phyloP scores from a whole-genome alignment of 2,113 vertebrate species.

The Antigone vipio region DNA sequence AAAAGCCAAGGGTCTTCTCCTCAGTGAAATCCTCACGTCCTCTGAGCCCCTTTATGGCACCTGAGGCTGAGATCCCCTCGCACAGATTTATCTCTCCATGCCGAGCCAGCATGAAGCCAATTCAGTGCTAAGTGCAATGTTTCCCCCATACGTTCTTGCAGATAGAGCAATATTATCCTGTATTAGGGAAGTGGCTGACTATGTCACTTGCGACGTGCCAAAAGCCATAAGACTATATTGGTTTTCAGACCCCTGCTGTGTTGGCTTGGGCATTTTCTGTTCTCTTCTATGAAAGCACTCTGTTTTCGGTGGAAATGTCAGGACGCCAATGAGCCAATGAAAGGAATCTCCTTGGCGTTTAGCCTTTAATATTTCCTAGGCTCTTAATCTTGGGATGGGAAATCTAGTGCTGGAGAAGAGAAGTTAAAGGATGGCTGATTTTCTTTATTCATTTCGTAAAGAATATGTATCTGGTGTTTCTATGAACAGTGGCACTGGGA shows the following conservation, averaged over 20 bases:
- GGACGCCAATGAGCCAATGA: conserved; percentile 46
- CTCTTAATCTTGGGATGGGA: conserved; percentile 24
- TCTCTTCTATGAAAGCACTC: conserved; percentile 19
- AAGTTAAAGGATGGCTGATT: neutral
- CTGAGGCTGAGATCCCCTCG: neutral
- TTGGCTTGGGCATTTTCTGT: conserved; percentile 47
- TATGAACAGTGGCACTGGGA: neutral
- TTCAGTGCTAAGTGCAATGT: conserved; percentile 29
- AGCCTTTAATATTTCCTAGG: conserved; percentile 37
- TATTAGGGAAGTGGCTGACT: conserved; percentile 59
- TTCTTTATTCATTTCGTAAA: neutral
- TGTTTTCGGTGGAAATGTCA: conserved; percentile 12
- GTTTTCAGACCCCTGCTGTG: conserved; percentile 69
- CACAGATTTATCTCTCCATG: neutral
- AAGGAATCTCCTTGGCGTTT: conserved; percentile 42
- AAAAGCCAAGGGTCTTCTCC: neutral
- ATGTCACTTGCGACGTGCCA: conserved; percentile 35
- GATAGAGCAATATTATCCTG: conserved; percentile 65
- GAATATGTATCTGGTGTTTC: neutral
- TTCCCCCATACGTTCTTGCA: conserved; percentile 8
- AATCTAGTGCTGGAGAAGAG: neutral
- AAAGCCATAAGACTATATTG: conserved; percentile 64
- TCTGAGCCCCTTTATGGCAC: neutral
- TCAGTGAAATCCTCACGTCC: neutral
- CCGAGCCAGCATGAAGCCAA: conserved; percentile 33